Base-by-base conservation (phyloP, 1,140 invertebrate species). In the Rhizoglyphus robini region DNA sequence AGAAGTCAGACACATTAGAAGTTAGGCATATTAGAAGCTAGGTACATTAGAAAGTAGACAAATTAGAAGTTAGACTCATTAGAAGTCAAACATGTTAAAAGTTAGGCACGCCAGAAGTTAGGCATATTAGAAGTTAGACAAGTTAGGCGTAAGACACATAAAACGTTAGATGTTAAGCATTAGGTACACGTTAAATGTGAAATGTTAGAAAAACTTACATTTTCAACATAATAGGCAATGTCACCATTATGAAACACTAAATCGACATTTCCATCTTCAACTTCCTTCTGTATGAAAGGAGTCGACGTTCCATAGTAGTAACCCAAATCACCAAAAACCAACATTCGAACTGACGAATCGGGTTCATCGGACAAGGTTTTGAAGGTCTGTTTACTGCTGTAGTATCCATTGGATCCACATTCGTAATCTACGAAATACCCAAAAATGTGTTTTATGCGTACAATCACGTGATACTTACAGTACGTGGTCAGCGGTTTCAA, bases 181-280 rank as follows among this genome's bases (percentile, higher is more conserved):
- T n/a, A n/a, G n/a, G n/a, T n/a, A n/a, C n/a, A n/a, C n/a, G n/a
- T n/a, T n/a, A n/a, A n/a, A n/a, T n/a, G n/a, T n/a, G n/a, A n/a
- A n/a, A n/a, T n/a, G n/a, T n/a, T n/a, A n/a, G n/a, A 68, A n/a
- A n/a, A 88, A 65, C 79, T 78, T 78, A 84, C 83, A 1, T 82
- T 79, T 76, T 91, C 78, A 87, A 98, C 88, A 75, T 97, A 88
- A 78, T 97, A 98, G 0, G 92, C 93, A 80, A 97, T 89, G 80
- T 95, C 91, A 0, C 74, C 77, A 64, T 81, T 78, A 73, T 81
- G 80, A 27, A 81, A 69, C 38, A 81, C 70, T 36, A 77, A 74
- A 73, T 81, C 80, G 70, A 78, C 79, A 65, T 75, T 72, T 4
- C 74, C 74, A 61, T 71, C 70, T 51, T 78, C 71, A 0, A 74